These are phyloP conservation scores for Peromyscus leucopus DNA, from an alignment of 2,113 vertebrate genomes.

Conservation along the genomic window DNA sequence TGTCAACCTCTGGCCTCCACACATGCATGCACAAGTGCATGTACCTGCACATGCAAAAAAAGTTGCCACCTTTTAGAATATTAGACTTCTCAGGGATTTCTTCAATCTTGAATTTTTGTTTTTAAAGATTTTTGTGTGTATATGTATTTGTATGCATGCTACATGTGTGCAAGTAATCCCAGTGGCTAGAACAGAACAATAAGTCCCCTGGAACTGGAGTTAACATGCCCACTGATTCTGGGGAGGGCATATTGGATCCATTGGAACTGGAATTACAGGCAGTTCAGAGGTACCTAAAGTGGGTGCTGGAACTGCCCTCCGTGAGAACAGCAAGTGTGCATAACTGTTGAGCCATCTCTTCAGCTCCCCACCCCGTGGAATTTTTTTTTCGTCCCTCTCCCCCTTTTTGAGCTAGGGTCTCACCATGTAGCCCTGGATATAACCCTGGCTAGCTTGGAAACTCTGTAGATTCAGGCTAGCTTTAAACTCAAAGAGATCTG, in stretches of 20 bases:
- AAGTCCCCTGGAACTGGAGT: too few species aligned
- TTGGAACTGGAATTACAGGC: neutral
- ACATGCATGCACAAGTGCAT: neutral
- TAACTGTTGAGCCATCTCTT: neutral
- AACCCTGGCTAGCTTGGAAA: neutral
- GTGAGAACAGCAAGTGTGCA: neutral
- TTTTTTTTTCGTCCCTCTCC: too few species aligned
- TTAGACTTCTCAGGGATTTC: neutral
- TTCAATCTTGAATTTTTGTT: neutral
- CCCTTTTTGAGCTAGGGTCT: neutral
- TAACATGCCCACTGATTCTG: too few species aligned
- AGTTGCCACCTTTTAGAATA: neutral
- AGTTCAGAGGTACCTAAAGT: neutral
- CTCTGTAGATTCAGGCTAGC: neutral
- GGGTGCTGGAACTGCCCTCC: neutral
- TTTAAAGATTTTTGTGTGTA: neutral
- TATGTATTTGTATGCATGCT: neutral
- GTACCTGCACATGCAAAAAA: neutral
- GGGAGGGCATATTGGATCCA: neutral
- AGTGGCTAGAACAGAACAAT: neutral
- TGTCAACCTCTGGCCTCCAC: neutral
- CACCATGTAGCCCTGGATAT: neutral
- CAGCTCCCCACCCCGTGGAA: neutral
- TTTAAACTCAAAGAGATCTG: neutral
- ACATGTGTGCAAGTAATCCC: neutral